phyloP scores from a whole-genome alignment of 2,113 vertebrate genomes.

The Xenotilapia flavipinnis region DNA sequence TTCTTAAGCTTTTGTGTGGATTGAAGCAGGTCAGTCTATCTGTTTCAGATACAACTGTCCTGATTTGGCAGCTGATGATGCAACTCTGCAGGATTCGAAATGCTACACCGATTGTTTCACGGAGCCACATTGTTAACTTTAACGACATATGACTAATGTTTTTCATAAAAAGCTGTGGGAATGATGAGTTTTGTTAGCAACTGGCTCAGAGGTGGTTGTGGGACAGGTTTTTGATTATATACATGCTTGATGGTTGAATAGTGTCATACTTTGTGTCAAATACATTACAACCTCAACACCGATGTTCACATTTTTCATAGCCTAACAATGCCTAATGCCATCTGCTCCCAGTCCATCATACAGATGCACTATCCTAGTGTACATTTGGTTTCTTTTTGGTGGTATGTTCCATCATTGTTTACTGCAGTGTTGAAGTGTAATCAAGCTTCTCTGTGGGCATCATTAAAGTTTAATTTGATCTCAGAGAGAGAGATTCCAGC shows the following conservation, averaged over 20 bases:
- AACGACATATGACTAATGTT: not conserved
- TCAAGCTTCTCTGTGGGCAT: not conserved
- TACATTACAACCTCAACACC: not conserved
- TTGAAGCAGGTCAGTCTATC: not conserved
- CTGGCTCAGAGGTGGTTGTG: not conserved
- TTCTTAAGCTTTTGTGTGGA: not conserved
- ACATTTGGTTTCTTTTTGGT: not conserved
- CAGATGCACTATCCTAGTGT: not conserved
- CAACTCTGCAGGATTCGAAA: not conserved
- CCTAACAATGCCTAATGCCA: not conserved
- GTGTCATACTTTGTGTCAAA: not conserved
- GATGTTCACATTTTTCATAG: not conserved
- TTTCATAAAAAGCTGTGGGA: not conserved
- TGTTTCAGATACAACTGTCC: not conserved
- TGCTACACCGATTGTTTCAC: not conserved
- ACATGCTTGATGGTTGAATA: not conserved
- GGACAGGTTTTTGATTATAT: not conserved
- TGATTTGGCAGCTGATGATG: not conserved
- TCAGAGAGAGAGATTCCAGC: not conserved
- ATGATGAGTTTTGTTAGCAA: not conserved
- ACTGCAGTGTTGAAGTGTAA: not conserved
- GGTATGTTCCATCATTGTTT: not conserved
- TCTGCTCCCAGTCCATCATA: not conserved
- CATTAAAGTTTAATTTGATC: constrained; percentile 25
- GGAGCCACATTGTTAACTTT: not conserved